Conservation (phyloP, 2,113 vertebrate genomes). For the Argyrosomus japonicus region DNA sequence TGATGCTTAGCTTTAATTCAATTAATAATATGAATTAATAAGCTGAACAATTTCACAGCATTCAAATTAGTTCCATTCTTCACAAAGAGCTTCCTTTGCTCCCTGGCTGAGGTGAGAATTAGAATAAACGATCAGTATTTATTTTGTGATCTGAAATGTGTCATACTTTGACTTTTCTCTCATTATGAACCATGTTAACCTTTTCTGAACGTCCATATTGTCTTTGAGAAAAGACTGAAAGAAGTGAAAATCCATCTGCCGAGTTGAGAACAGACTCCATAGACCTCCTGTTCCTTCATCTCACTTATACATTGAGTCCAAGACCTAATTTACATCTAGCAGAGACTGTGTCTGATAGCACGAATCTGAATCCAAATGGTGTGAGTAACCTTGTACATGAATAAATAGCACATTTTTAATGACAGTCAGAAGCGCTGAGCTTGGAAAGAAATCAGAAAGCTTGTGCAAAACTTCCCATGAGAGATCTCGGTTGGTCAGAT, state of each 20-base stretch:
- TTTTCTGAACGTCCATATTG: conserved; percentile 23
- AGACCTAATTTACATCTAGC: conserved; percentile 45
- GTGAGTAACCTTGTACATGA: conserved; percentile 33
- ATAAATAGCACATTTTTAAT: conserved; percentile 29
- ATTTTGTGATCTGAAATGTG: background rate
- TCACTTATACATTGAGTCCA: conserved; percentile 12
- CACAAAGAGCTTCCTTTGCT: background rate
- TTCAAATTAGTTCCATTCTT: background rate
- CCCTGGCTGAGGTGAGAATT: background rate
- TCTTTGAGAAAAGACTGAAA: conserved; percentile 8
- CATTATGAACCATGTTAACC: background rate
- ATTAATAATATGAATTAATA: background rate
- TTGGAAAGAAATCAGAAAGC: background rate
- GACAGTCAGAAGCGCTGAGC: background rate
- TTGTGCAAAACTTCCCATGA: background rate
- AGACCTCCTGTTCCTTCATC: conserved; percentile 42
- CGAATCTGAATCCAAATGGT: conserved; percentile 5
- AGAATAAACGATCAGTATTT: background rate
- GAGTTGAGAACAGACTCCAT: conserved; percentile 27
- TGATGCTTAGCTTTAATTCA: background rate
- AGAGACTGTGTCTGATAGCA: conserved; percentile 6
- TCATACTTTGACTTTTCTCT: background rate
- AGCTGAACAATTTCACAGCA: background rate
- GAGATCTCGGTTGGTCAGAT: background rate
- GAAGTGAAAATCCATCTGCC: conserved; percentile 36